Percentiles rank a stretch among this genome's conserved stretches.
These are phyloP conservation scores for Catharus minimus DNA, from an alignment of 2,113 vertebrate genomes.

Conservation along the genomic window DNA sequence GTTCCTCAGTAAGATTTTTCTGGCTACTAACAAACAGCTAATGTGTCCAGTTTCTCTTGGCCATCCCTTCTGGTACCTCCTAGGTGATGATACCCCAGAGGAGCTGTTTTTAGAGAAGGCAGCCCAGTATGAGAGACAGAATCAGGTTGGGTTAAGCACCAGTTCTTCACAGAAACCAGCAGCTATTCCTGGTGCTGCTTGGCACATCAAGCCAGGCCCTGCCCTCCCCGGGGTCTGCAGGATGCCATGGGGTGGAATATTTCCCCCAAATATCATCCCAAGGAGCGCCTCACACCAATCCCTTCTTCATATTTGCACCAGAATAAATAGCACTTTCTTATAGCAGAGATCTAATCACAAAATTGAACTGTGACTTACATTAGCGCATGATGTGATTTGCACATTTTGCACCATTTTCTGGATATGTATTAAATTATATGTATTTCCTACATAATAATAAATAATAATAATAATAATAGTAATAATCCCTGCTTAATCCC, in stretches of 20 bases:
- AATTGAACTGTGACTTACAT: background rate
- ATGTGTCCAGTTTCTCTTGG: background rate
- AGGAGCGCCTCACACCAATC: background rate
- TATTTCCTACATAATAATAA: background rate
- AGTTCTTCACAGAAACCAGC: background rate
- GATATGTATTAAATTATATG: background rate
- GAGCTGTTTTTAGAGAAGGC: background rate
- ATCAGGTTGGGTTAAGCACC: background rate
- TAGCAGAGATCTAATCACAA: background rate
- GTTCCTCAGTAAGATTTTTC: background rate
- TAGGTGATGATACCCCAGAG: rapidly evolving
- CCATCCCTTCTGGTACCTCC: background rate
- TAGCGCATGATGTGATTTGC: background rate
- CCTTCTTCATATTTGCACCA: background rate
- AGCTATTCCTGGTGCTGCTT: background rate
- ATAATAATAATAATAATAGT: background rate
- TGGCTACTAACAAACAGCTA: background rate
- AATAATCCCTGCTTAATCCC: background rate
- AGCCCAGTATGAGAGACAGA: background rate
- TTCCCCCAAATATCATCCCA: background rate
- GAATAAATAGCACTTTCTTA: background rate
- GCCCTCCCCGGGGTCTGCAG: background rate
- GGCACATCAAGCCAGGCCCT: background rate
- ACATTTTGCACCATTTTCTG: background rate
- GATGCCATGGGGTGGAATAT: background rate